Evolutionary conservation across 2,888 invertebrate genomes (phyloP).

Genomic region (Embidobia sp.): DNA sequence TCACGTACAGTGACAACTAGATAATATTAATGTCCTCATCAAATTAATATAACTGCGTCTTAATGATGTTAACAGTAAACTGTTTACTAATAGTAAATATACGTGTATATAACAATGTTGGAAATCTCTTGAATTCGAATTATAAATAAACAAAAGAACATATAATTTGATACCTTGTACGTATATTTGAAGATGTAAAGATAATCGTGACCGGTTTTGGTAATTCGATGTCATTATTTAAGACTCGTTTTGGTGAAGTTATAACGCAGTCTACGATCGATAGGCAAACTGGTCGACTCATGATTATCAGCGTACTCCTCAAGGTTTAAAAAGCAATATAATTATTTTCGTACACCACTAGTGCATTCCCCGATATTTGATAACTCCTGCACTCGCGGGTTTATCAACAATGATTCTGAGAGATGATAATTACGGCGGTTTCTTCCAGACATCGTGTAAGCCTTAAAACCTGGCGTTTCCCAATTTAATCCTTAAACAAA

Average conservation of each 20-base stretch:
- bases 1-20: constrained; percentile 1
- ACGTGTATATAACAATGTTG: no score
- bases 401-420: constrained; percentile 33
- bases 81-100: no score
- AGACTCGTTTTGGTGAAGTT: constrained; percentile 14
- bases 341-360: constrained; percentile 15
- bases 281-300: constrained; percentile 33
- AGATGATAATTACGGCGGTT: constrained; percentile 22
- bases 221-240: constrained; percentile 44
- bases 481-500: constrained; percentile 3
- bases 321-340: constrained; percentile 34
- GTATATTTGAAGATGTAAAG: not conserved
- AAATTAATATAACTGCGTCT: not conserved
- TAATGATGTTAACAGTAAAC: no score
- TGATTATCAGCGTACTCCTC: constrained; percentile 30
- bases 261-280: constrained; percentile 41
- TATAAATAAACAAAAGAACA: no score
- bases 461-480: not conserved
- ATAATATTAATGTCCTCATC: not conserved
- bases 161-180: not conserved
- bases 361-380: constrained; percentile 30
- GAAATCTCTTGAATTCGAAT: no score
- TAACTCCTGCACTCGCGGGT: constrained; percentile 6
- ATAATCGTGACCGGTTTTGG: constrained; percentile 10
- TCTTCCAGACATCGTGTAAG: not conserved